These are phyloP conservation scores for Oedothorax gibbosus DNA, from an alignment of 1,140 invertebrate species.

Conservation along the genomic window DNA sequence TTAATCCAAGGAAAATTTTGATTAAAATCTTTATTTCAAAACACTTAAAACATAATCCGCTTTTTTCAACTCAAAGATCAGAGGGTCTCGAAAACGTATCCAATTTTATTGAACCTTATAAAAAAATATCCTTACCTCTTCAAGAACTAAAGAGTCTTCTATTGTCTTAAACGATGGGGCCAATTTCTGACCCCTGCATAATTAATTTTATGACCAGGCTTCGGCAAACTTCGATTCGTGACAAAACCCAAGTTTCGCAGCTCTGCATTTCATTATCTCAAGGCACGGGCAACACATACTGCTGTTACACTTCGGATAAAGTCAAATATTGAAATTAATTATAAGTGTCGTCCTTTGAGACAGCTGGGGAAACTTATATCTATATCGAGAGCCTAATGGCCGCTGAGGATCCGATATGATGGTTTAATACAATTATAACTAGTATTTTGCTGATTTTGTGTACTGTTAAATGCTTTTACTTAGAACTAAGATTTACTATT, in stretches of 20 bases:
- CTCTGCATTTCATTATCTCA: constrained; percentile 28
- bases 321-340: constrained; percentile 59
- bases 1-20: no score
- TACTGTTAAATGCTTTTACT: no score
- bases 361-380: constrained; percentile 29
- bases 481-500: no score
- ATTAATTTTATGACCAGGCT: constrained; percentile 49
- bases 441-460: no score
- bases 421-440: not conserved
- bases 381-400: constrained; percentile 37
- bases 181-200: not conserved
- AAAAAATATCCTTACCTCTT: no score
- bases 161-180: not conserved
- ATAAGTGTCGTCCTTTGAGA: constrained; percentile 13
- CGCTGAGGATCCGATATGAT: constrained; percentile 7
- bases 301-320: constrained; percentile 43
- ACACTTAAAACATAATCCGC: no score
- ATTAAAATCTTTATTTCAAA: no score
- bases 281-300: constrained; percentile 30
- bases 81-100: no score
- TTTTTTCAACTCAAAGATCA: no score
- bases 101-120: no score
- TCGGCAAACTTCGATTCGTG: constrained; percentile 51
- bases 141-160: no score
- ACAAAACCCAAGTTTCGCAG: constrained; percentile 33